Evolutionary conservation across 2,113 vertebrate species (phyloP).

Genomic region (Triplophysa tibetana): DNA sequence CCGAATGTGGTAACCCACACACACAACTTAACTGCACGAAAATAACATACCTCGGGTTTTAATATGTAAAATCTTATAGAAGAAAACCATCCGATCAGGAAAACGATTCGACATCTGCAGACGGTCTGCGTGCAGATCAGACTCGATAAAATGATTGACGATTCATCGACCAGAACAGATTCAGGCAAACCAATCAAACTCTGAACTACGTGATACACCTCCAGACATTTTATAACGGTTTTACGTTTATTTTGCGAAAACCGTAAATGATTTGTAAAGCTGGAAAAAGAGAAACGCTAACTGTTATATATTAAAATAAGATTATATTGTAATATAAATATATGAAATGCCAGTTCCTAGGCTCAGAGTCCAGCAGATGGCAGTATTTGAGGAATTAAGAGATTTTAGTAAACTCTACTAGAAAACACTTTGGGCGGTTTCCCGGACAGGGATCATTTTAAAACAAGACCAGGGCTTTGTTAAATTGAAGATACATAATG

Average conservation of each 20-base stretch:
- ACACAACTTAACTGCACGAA: neutral
- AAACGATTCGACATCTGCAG: neutral
- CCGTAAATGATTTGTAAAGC: neutral
- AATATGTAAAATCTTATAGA: conserved; percentile 26
- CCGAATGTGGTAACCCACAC: neutral
- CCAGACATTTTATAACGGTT: neutral
- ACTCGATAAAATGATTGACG: neutral
- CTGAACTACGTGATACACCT: neutral
- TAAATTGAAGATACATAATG: too few species aligned
- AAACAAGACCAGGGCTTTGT: too few species aligned
- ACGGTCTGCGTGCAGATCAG: conserved; percentile 1
- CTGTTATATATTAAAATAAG: neutral
- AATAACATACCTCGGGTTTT: conserved; percentile 44
- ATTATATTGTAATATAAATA: too few species aligned
- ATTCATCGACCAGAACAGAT: neutral
- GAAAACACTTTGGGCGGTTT: too few species aligned
- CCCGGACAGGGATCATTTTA: too few species aligned
- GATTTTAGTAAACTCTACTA: too few species aligned
- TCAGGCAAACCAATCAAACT: conserved; percentile 27
- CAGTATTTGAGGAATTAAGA: neutral
- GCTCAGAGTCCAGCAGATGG: conserved; percentile 13
- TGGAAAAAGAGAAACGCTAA: neutral
- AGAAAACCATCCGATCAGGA: neutral
- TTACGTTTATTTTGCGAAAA: neutral
- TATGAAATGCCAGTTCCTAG: neutral